A percentile compares a stretch with the other conserved stretches of the same genome.
These are phyloP conservation scores for Drosophila longiperda DNA, from an alignment of 2,888 invertebrate genomes.

Conservation along the genomic window DNA sequence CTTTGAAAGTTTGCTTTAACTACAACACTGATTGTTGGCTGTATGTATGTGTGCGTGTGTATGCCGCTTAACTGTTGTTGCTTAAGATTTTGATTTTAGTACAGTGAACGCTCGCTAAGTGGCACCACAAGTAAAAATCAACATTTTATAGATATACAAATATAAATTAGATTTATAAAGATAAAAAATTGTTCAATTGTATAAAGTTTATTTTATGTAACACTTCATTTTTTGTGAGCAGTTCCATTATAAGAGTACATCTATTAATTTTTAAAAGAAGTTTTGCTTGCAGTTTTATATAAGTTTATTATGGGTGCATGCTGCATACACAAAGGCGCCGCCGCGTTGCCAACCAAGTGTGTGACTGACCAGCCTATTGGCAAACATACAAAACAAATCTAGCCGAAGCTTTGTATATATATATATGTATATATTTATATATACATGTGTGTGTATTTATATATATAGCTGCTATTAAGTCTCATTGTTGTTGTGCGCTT, in stretches of 20 bases:
- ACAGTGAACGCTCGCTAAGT: constrained; percentile 2
- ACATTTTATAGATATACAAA: background rate
- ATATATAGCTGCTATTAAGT: constrained; percentile 13
- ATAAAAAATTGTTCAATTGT: background rate
- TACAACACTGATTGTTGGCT: constrained; percentile 30
- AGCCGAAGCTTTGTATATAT: constrained; percentile 16
- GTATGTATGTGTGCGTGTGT: constrained; percentile 4
- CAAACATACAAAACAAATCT: constrained; percentile 45
- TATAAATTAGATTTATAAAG: background rate
- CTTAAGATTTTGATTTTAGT: constrained; percentile 5
- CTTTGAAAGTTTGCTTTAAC: constrained; percentile 22
- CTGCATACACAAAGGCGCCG: constrained; percentile 49
- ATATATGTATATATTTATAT: constrained; percentile 3
- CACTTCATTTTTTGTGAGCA: too few relatives aligned
- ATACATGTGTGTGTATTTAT: background rate
- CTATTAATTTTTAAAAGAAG: constrained; percentile 29
- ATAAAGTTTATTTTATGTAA: too few relatives aligned
- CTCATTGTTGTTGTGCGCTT: constrained; percentile 48
- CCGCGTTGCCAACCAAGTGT: constrained; percentile 56
- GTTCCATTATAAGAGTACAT: background rate
- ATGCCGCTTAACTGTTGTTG: constrained; percentile 28
- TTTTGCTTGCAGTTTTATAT: background rate
- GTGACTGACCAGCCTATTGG: constrained; percentile 45
- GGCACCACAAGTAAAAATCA: background rate
- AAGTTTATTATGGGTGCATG: background rate